Evolutionary conservation across 2,888 invertebrate species (phyloP).

Genomic region (Melinopterus prodromus): DNA sequence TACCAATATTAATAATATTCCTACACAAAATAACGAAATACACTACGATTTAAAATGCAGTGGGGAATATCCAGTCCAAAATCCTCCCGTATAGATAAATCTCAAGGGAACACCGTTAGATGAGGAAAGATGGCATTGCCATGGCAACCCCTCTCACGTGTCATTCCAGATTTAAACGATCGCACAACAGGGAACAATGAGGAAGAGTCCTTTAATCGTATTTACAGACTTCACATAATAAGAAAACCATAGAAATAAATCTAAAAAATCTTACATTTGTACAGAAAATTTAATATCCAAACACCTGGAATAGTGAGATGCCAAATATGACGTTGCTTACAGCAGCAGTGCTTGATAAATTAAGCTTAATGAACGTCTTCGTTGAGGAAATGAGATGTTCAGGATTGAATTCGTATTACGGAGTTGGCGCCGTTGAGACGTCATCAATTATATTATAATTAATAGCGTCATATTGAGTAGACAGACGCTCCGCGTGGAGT

Average conservation of each 20-base stretch:
- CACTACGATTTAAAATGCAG: neutral
- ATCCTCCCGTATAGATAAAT: constrained; percentile 37
- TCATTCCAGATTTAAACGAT: constrained; percentile 50
- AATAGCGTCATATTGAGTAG: constrained; percentile 4
- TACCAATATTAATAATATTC: neutral
- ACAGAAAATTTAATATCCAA: neutral
- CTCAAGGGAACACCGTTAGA: constrained; percentile 48
- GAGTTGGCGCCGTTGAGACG: neutral
- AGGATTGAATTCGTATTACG: constrained; percentile 26
- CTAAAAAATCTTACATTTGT: no score
- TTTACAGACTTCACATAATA: no score
- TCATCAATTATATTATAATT: constrained; percentile 4
- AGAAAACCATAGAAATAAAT: no score
- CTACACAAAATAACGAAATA: constrained; percentile 21
- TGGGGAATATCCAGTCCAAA: neutral
- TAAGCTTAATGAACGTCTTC: constrained; percentile 28
- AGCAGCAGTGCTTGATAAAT: constrained; percentile 24
- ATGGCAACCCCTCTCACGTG: constrained; percentile 50
- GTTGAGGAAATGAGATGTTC: constrained; percentile 34
- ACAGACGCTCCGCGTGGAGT: neutral
- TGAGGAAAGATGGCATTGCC: constrained; percentile 52
- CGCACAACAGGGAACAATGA: neutral
- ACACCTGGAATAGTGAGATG: neutral
- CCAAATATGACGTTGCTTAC: neutral
- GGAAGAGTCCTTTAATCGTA: no score